Evolutionary conservation across 2,888 invertebrate genomes (phyloP), one percentile per base, ranked within the genome.

Genomic region (Watsonalla cultraria): DNA sequence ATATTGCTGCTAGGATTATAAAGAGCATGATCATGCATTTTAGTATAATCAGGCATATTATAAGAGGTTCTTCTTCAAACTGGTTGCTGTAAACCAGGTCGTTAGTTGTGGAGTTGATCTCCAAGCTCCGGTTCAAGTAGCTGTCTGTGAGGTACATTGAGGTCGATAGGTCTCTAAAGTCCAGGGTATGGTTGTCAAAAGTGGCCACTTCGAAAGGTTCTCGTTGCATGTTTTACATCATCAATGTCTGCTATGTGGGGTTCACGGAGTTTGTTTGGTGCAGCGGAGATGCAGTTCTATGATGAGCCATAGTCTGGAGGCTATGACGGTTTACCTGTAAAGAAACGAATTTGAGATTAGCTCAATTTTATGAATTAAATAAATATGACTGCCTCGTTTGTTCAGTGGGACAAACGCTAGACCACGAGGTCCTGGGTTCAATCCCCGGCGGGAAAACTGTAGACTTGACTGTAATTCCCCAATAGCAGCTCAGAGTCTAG

Each of bases 1-100:
- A 95, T 55, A 97, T 93, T 62, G 98, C 98, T 48, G 96, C 95
- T 51, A 97, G 81, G 60, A 98, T 98, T 59, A 98, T 97, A 71
- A 96, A 93, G 46, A 95, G 93, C 96, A 98, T 97, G 51, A 97
- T 95, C 33, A 96, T 91, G 61, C 94, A 93, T 91, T 96, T 96
- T 57, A 95, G 70, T 33, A 94, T 84, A 61, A 94, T 83, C 48
- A 94, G 65, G 57, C 94, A 86, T 45, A 93, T 90, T 51, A 93
- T 85, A 78, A 94, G 90, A 51, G 90, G 80, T 2, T 86, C 84
- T 45, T 85, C 84, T 51, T 77, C 64, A 51, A 88, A 89, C 48
- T 83, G 86, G 53, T 86, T 88, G 2, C 78, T 70, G 64, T 82
- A 88, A 0, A 86, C 79, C 37, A 86, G 61, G 45, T 88, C 87